phyloP scores from a whole-genome alignment of 92 coral and sea anemone species.

The Pocillopora grandis region DNA sequence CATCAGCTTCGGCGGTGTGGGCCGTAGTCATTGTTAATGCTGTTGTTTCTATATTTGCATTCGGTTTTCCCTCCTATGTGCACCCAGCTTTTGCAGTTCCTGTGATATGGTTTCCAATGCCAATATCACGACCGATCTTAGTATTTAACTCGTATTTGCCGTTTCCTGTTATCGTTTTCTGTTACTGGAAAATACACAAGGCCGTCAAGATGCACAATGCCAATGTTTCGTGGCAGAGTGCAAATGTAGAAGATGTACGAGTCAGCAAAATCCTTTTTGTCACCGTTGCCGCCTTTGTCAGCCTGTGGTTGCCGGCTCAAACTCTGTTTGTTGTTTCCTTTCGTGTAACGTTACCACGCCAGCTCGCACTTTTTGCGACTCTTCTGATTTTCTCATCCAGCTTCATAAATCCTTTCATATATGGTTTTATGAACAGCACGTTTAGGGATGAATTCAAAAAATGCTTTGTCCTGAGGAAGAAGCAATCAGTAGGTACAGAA shows the following conservation, averaged over 20 bases:
- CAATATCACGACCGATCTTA: background rate
- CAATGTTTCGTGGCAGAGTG: conserved; percentile 26
- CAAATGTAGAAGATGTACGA: conserved; percentile 23
- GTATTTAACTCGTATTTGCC: background rate
- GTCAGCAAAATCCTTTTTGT: conserved; percentile 10
- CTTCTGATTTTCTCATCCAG: conserved; percentile 12
- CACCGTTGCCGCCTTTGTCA: conserved; percentile 3
- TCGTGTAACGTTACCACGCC: background rate
- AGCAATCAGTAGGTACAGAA: background rate
- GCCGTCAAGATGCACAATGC: conserved; percentile 24
- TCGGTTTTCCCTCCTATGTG: background rate
- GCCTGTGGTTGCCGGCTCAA: conserved; percentile 13
- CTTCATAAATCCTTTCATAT: conserved; percentile 32
- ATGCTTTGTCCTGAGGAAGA: background rate
- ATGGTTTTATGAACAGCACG: conserved; percentile 32
- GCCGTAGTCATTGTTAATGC: background rate
- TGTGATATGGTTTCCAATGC: background rate
- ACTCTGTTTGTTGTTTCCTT: too few species aligned
- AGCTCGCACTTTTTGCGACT: background rate
- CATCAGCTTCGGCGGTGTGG: conserved; percentile 15
- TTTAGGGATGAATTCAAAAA: conserved; percentile 29
- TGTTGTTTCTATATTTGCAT: background rate
- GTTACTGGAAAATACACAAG: conserved; percentile 26
- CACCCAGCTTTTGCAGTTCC: background rate
- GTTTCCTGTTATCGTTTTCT: conserved; percentile 5